These are phyloP conservation scores for Drymodes brunneopygia DNA, from an alignment of 2,113 vertebrate species.

Conservation along the genomic window DNA sequence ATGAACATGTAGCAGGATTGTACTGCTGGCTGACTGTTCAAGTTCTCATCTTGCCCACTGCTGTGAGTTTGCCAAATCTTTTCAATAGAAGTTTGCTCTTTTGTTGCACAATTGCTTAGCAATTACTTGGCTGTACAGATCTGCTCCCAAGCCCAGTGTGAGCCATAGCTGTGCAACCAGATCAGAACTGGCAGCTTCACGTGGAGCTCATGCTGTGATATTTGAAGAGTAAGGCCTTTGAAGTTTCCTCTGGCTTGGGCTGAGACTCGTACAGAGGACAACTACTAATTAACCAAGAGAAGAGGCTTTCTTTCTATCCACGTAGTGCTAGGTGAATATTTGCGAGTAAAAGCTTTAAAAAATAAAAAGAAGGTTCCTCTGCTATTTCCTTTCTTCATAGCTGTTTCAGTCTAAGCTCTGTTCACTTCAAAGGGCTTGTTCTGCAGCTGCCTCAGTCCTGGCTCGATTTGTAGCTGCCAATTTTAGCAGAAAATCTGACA, in stretches of 20 bases:
- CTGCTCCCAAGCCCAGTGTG: background rate
- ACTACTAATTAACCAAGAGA: conserved; percentile 10
- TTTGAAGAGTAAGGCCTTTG: background rate
- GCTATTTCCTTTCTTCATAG: background rate
- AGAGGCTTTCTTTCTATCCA: background rate
- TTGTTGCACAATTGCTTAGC: background rate
- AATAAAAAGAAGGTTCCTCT: background rate
- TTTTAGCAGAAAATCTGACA: conserved; percentile 8
- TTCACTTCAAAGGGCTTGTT: conserved; percentile 11
- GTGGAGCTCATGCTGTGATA: background rate
- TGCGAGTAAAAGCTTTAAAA: background rate
- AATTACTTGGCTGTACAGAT: background rate
- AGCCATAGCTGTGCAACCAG: background rate
- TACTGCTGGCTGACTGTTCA: background rate
- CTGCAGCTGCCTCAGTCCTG: background rate
- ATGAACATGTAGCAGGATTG: background rate
- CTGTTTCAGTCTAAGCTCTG: background rate
- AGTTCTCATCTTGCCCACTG: background rate
- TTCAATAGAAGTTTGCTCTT: background rate
- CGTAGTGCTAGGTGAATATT: background rate
- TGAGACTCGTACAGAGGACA: background rate
- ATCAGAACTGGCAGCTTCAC: background rate
- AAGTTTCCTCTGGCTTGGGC: conserved; percentile 2
- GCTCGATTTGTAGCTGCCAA: background rate
- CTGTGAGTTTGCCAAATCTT: conserved; percentile 13